A percentile compares a stretch with the other conserved stretches of the same genome.
Evolutionary conservation across 1,140 invertebrate species (phyloP).

Genomic region (Drosophila novamexicana): DNA sequence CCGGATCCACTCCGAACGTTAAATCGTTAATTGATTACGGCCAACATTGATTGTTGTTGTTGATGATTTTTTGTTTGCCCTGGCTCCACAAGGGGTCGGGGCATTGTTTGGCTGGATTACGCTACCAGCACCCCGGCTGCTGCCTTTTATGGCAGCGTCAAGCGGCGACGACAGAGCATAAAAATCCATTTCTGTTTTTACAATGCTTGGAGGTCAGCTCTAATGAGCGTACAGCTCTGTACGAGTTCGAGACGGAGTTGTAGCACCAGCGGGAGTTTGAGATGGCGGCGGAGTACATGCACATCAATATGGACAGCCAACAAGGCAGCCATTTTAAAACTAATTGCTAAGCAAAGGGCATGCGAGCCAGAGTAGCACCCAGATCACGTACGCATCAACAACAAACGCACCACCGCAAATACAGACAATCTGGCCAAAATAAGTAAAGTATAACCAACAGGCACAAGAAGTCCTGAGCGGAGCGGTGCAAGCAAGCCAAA

Average conservation of each 20-base stretch:
- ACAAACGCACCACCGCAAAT: slow-evolving; percentile 72
- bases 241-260: neutral
- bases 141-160: slow-evolving; percentile 33
- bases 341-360: slow-evolving; percentile 80
- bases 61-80: slow-evolving; percentile 43
- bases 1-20: slow-evolving; percentile 65
- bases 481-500: slow-evolving; percentile 46
- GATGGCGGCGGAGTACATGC: neutral
- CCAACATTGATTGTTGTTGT: slow-evolving; percentile 81
- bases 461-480: slow-evolving; percentile 16
- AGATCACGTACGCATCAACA: slow-evolving; percentile 78
- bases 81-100: neutral
- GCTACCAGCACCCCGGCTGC: slow-evolving; percentile 11
- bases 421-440: slow-evolving; percentile 75
- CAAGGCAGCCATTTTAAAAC: slow-evolving; percentile 66
- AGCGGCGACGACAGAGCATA: slow-evolving; percentile 39
- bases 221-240: slow-evolving; percentile 37
- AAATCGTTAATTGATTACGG: slow-evolving; percentile 82
- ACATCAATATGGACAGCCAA: slow-evolving; percentile 2
- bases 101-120: slow-evolving; percentile 57
- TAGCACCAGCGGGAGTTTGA: neutral
- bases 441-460: slow-evolving; percentile 57
- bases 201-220: slow-evolving; percentile 38
- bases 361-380: slow-evolving; percentile 59
- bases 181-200: slow-evolving; percentile 53